phyloP scores from a whole-genome alignment of 64 coral and sea anemone species.

The Dendrophyllia cribrosa region DNA sequence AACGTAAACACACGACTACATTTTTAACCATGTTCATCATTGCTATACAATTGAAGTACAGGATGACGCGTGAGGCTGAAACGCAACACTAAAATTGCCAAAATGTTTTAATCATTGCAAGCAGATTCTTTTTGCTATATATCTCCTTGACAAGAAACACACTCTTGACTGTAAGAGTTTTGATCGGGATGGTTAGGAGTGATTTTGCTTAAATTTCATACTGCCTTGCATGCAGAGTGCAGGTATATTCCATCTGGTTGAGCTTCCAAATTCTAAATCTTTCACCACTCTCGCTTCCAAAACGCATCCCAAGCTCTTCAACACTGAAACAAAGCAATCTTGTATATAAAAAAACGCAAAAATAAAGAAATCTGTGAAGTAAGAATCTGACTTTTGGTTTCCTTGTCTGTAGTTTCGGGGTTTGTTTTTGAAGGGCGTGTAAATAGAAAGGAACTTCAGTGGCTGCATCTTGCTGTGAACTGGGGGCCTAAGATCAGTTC shows the following conservation, averaged over 20 bases:
- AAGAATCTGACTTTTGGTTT: background rate
- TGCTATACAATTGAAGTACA: background rate
- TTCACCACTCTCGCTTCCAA: background rate
- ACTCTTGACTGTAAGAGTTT: background rate
- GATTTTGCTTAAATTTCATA: background rate
- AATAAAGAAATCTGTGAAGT: background rate
- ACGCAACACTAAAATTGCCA: background rate
- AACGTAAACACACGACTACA: slow-evolving; percentile 25
- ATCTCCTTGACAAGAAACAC: background rate
- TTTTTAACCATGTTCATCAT: background rate
- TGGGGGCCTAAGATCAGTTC: background rate
- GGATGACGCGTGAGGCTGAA: background rate
- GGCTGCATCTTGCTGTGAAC: background rate
- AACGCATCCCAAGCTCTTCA: background rate
- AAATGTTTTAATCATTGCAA: background rate
- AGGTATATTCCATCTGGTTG: background rate
- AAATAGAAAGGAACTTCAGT: background rate
- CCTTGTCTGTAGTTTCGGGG: background rate
- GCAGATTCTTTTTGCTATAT: background rate
- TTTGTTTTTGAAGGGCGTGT: slow-evolving; percentile 45
- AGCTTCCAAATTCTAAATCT: background rate
- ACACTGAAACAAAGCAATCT: background rate
- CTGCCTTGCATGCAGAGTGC: background rate
- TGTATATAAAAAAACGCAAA: background rate
- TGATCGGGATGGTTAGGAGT: background rate